These are phyloP conservation scores for Hofmannophila pseudospretella DNA, from an alignment of 2,888 invertebrate genomes.

Conservation along the genomic window DNA sequence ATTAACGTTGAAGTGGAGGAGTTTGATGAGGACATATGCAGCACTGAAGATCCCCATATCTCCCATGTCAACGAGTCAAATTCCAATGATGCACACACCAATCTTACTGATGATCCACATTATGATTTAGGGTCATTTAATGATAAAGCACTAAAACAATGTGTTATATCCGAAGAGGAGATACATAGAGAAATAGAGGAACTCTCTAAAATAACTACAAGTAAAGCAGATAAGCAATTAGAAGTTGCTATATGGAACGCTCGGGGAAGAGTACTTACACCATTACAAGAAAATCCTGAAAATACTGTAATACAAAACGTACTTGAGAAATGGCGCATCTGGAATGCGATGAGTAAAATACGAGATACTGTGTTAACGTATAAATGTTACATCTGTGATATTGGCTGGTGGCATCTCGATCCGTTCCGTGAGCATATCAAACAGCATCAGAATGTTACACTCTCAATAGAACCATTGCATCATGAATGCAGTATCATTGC, in stretches of 20 bases:
- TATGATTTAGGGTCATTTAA: no score
- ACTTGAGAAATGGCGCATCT: constrained; percentile 24
- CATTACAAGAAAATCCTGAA: not conserved
- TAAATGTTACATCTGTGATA: constrained; percentile 42
- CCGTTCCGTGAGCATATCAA: constrained; percentile 36
- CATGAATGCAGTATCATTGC: constrained; percentile 28
- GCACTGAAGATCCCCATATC: no score
- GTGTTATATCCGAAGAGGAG: constrained; percentile 1
- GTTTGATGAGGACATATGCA: constrained; percentile 14
- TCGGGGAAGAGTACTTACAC: no score
- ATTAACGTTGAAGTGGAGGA: constrained; percentile 27
- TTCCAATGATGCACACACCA: no score
- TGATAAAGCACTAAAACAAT: not conserved
- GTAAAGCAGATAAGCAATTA: constrained; percentile 24
- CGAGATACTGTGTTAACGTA: constrained; percentile 33
- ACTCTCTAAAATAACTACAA: constrained; percentile 9
- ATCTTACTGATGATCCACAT: no score
- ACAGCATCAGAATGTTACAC: constrained; percentile 8
- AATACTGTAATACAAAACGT: constrained; percentile 20
- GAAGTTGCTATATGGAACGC: constrained; percentile 25
- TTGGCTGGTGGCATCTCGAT: constrained; percentile 39
- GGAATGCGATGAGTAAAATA: constrained; percentile 10
- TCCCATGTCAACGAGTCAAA: no score
- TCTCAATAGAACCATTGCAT: constrained; percentile 13
- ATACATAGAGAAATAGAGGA: constrained; percentile 16